A percentile compares a stretch with the other conserved stretches of the same genome.
These are phyloP conservation scores for Aromia moschata DNA, from an alignment of 2,888 invertebrate species.

Conservation along the genomic window DNA sequence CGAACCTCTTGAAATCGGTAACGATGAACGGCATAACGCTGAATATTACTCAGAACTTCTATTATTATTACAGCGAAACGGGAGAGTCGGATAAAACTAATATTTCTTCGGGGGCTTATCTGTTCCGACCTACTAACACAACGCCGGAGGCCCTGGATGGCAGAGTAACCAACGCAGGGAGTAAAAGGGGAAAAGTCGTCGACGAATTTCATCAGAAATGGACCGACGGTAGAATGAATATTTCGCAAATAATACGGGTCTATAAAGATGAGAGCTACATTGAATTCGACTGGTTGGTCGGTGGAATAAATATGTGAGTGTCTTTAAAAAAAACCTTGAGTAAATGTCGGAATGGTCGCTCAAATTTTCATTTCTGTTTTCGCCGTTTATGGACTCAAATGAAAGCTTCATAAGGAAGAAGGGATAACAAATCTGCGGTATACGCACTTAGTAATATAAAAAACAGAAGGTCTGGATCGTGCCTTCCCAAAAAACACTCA, in stretches of 20 bases:
- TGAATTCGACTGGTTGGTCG: slow-evolving; percentile 81
- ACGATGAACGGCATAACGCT: slow-evolving; percentile 61
- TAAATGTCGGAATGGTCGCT: neutral
- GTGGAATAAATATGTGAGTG: slow-evolving; percentile 74
- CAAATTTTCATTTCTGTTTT: no score
- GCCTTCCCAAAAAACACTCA: no score
- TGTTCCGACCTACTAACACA: slow-evolving; percentile 73
- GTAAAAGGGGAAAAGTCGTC: slow-evolving; percentile 32
- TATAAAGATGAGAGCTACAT: slow-evolving; percentile 68
- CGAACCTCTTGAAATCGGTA: slow-evolving; percentile 67
- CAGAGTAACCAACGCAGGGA: slow-evolving; percentile 6
- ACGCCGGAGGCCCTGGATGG: slow-evolving; percentile 21
- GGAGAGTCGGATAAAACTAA: slow-evolving; percentile 73
- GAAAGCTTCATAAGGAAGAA: no score
- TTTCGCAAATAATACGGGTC: slow-evolving; percentile 75
- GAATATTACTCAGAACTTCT: slow-evolving; percentile 70
- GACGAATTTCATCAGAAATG: slow-evolving; percentile 68
- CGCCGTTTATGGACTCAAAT: no score
- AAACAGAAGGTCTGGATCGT: no score
- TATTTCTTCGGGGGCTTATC: slow-evolving; percentile 91
- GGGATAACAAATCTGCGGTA: no score
- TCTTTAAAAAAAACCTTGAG: neutral
- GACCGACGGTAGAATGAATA: slow-evolving; percentile 75
- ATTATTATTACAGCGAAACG: slow-evolving; percentile 74
- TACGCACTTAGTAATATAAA: no score